These are phyloP conservation scores for Synanthedon tipuliformis DNA, from an alignment of 2,888 invertebrate genomes.

Conservation along the genomic window DNA sequence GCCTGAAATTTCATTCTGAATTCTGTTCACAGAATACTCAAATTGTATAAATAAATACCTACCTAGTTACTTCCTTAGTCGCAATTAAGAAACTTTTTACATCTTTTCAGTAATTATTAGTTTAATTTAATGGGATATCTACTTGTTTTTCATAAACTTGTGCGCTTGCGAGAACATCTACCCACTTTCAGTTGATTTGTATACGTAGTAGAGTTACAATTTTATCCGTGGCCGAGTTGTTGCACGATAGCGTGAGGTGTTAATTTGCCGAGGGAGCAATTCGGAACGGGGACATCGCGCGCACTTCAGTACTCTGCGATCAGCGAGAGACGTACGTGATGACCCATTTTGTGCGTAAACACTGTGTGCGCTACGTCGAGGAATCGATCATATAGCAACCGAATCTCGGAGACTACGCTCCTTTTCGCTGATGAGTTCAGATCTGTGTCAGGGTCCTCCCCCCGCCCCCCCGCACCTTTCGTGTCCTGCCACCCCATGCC, in stretches of 20 bases:
- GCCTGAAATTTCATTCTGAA: too few species aligned
- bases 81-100: too few species aligned
- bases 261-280: slow-evolving; percentile 57
- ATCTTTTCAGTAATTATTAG: too few species aligned
- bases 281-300: slow-evolving; percentile 54
- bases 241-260: slow-evolving; percentile 33
- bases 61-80: too few species aligned
- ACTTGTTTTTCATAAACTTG: too few species aligned
- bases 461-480: slow-evolving; percentile 23
- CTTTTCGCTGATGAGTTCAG: slow-evolving; percentile 54
- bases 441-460: slow-evolving; percentile 68
- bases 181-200: neutral
- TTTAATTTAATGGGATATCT: too few species aligned
- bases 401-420: slow-evolving; percentile 57
- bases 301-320: slow-evolving; percentile 34
- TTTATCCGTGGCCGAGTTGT: slow-evolving; percentile 32
- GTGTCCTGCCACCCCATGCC: slow-evolving; percentile 23
- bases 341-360: slow-evolving; percentile 61
- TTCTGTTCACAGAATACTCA: too few species aligned
- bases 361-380: slow-evolving; percentile 42
- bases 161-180: too few species aligned
- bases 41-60: too few species aligned
- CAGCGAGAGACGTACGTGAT: slow-evolving; percentile 35
- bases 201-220: slow-evolving; percentile 4
- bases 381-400: slow-evolving; percentile 63